Base-by-base conservation (phyloP, 2,113 vertebrate genomes). In the Corynorhinus townsendii region DNA sequence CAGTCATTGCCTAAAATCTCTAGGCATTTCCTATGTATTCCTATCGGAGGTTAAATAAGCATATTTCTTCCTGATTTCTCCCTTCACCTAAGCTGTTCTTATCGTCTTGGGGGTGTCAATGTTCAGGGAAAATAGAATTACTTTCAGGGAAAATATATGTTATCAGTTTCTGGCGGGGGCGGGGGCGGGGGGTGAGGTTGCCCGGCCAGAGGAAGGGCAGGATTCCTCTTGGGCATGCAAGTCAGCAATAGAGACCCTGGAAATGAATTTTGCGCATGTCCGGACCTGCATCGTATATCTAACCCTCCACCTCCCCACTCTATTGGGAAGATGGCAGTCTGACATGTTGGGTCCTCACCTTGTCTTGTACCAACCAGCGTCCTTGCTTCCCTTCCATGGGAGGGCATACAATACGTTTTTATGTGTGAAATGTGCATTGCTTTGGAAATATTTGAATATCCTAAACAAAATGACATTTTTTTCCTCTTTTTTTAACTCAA, bases 401-500 rank as follows among this genome's bases (percentile, higher is more conserved):
- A 38, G 62, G 28, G 20, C 15, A 9, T 72, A 38, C 52, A 24
- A 0, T 43, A 19, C 15, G 35, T 11, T 54, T 91, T 71, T 93
- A 43, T 72, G 22, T 59, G 4, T 72, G 85, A 94, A 83, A 52
- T 56, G 7, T 88, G n/a, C 62, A 19, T 86, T 86, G 33, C 64
- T 96, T 56, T 59, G 33, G 38, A 94, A 90, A 47, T 79, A 59
- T 33, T 92, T 83, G 84, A 93, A 91, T 93, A 80, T 52, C 2
- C 7, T 26, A 19, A 84, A 73, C 72, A 38, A 90, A 97, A 84
- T 92, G 77, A 97, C 92, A 2, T 85, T 93, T 96, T 95, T 22
- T 92, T 92, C 77, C 91, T 75, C 9, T 88, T 94, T 94, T 71
- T 38, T 95, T 96, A 71, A 95, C 75, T 68, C 71, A 93, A 98